Percentiles rank a stretch among this genome's conserved stretches.
phyloP scores from a whole-genome alignment of 2,888 invertebrate species.

The Neoascia interrupta region DNA sequence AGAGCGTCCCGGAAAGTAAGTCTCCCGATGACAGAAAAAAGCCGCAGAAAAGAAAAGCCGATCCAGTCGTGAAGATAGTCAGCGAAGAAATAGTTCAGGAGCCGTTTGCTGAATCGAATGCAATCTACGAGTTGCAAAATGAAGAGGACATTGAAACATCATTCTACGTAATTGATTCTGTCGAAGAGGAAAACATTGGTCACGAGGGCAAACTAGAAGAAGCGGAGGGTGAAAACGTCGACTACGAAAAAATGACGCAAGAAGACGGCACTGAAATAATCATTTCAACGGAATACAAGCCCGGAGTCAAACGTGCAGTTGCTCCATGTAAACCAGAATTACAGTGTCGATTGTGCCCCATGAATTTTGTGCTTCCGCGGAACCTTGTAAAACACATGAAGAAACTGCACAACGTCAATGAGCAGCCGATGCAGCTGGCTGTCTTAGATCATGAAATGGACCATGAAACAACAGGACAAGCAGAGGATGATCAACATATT shows the following conservation, averaged over 20 bases:
- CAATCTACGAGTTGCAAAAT: not conserved
- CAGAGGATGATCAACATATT: constrained; percentile 2
- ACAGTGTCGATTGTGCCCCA: constrained; percentile 71
- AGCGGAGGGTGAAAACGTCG: constrained; percentile 1
- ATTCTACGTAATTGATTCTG: constrained; percentile 12
- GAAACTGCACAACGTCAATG: constrained; percentile 73
- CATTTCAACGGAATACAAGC: not conserved
- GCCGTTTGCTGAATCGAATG: not conserved
- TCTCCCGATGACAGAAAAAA: constrained; percentile 15
- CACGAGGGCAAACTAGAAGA: constrained; percentile 6
- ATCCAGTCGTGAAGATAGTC: constrained; percentile 14
- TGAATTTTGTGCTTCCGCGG: constrained; percentile 79
- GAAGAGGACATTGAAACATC: constrained; percentile 22
- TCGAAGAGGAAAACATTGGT: constrained; percentile 8
- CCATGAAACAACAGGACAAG: not conserved
- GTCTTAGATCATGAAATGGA: constrained; percentile 70
- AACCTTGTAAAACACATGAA: constrained; percentile 78
- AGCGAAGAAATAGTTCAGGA: too few species aligned
- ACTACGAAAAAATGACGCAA: constrained; percentile 12
- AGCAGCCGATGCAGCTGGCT: constrained; percentile 72
- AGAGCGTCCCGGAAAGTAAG: too few species aligned
- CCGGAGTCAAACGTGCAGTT: not conserved
- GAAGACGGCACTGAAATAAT: not conserved
- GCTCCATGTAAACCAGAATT: constrained; percentile 5
- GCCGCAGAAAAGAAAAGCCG: constrained; percentile 5